These are phyloP conservation scores for Halisarca cf. caerulea DNA, from an alignment of 37 sponge, comb jelly and placozoan species.

Conservation along the genomic window DNA sequence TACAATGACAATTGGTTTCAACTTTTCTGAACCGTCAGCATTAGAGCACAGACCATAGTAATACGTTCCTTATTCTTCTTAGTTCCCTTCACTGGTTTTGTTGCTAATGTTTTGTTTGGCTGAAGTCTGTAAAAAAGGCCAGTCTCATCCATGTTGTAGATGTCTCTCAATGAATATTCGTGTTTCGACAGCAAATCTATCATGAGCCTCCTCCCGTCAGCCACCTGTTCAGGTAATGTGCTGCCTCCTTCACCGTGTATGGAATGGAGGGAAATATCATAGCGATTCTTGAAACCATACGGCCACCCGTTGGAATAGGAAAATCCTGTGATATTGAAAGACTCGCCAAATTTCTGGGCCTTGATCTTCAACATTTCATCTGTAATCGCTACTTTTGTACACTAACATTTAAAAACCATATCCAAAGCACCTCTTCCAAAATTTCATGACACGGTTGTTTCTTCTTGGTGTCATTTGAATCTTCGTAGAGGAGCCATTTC, in stretches of 20 bases:
- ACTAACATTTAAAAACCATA: background rate
- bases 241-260: slow-evolving; percentile 20
- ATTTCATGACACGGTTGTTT: background rate
- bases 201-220: background rate
- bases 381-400: background rate
- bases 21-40: slow-evolving; percentile 42
- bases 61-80: background rate
- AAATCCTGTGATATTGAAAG: background rate
- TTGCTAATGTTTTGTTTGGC: slow-evolving; percentile 16
- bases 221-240: background rate
- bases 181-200: too few relatives aligned
- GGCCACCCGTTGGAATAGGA: slow-evolving; percentile 12
- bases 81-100: background rate
- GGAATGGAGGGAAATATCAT: background rate
- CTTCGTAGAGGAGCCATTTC: slow-evolving; percentile 2
- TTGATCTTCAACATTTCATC: background rate
- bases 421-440: background rate
- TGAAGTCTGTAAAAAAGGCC: slow-evolving; percentile 16
- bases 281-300: slow-evolving; percentile 11
- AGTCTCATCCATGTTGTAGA: slow-evolving; percentile 4
- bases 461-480: background rate
- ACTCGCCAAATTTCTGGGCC: background rate
- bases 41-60: background rate
- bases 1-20: slow-evolving; percentile 48
- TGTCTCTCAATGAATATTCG: background rate